phyloP scores from a whole-genome alignment of 2,113 vertebrate genomes.

The Aldabrachelys gigantea region DNA sequence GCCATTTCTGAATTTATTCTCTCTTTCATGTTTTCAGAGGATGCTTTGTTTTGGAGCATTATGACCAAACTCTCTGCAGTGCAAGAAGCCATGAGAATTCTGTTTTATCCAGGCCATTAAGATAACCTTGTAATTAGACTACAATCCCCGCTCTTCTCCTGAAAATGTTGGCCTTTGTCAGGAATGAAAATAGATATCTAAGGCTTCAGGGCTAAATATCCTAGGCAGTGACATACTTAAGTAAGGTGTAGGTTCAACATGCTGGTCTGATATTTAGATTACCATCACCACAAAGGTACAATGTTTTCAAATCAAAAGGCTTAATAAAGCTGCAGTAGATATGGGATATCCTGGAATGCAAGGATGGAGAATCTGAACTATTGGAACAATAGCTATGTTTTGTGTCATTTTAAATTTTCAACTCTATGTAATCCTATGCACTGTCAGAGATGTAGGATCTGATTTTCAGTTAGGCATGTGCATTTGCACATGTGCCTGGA shows the following conservation, averaged over 20 bases:
- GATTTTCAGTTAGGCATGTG: background rate
- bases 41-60: background rate
- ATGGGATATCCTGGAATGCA: background rate
- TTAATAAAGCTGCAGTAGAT: background rate
- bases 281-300: background rate
- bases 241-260: background rate
- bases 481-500: background rate
- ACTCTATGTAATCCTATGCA: background rate
- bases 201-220: background rate
- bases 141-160: background rate
- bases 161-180: background rate
- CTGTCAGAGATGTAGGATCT: background rate
- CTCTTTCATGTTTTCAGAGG: background rate
- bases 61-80: background rate
- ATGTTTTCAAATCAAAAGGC: background rate
- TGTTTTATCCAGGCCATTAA: background rate
- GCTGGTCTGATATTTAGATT: background rate
- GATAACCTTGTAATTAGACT: background rate
- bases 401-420: background rate
- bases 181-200: background rate
- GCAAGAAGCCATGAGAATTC: background rate
- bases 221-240: background rate
- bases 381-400: background rate
- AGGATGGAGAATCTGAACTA: background rate
- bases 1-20: background rate